Base-by-base conservation (phyloP, 2,113 vertebrate genomes). In the Pao palembangensis region DNA sequence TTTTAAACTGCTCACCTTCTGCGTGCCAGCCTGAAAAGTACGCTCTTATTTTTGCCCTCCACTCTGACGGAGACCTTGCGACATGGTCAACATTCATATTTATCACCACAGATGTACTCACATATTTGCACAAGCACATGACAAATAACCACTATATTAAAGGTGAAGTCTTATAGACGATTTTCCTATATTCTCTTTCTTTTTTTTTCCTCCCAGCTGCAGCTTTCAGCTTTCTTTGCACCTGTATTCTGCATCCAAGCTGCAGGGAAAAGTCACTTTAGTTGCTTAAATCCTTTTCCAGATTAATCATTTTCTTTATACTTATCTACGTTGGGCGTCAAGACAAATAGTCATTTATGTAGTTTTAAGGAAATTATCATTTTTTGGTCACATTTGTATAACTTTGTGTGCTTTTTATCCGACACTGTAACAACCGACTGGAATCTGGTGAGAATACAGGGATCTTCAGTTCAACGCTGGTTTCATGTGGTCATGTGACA, bases 261-360 rank as follows among this genome's bases (percentile, higher is more conserved):
- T 84, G 43, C 71, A 60, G 77, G 55, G 69, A 75, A 77, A 58
- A 38, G 60, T 51, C 76, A 75, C 53, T 78, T 79, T 63, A 75
- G 65, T 54, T 61, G 54, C 59, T 66, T 17, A 7, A 15, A 51
- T 47, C 44, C 44, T 16, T 47, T 47, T 47, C n/a, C n/a, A 17
- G 44, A 17, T 46, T 38, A 38, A 38, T 38, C 34, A 8, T 1
- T 31, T 8, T 6, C 28, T 38, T 38, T 38, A 38, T 38, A 11
- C 34, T 38, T 12, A 38, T 12, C 34, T 38, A 2, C 3, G 34
- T 12, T 38, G 34, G 1, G 8, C 1, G 11, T 38, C 34, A 12
- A 5, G 25, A 28, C 25, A 28, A 7, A 7, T 28, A 7, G 25
- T 7, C 25, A 28, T 2, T 28, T 28, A 28, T 28, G 25, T 5